phyloP scores from a whole-genome alignment of 2,113 vertebrate species.

The Chunga burmeisteri region DNA sequence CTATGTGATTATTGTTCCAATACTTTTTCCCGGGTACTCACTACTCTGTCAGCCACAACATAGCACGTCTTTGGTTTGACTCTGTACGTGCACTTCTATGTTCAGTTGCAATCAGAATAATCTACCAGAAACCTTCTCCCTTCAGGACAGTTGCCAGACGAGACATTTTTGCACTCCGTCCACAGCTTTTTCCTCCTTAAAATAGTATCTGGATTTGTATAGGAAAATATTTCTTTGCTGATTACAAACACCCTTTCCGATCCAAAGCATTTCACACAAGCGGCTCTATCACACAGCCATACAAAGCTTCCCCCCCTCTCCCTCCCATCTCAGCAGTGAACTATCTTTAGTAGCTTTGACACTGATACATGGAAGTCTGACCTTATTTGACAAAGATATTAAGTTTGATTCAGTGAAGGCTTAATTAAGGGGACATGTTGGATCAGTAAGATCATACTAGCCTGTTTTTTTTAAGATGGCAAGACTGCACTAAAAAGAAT shows the following conservation, averaged over 20 bases:
- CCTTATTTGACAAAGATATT: constrained; percentile 39
- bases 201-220: background rate
- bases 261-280: background rate
- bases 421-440: constrained; percentile 5
- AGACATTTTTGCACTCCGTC: background rate
- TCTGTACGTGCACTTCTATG: accelerated
- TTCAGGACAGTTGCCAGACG: background rate
- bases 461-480: background rate
- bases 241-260: background rate
- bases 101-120: background rate
- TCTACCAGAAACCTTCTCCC: background rate
- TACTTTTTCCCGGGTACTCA: accelerated
- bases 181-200: background rate
- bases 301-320: background rate
- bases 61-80: accelerated
- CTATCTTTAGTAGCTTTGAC: constrained; percentile 37
- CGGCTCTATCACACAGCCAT: accelerated
- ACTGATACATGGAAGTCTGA: constrained; percentile 44
- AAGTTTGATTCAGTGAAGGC: constrained; percentile 37
- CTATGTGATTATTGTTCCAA: background rate
- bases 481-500: background rate
- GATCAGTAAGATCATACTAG: background rate
- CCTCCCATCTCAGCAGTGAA: background rate
- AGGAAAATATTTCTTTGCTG: background rate
- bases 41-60: background rate